These are phyloP conservation scores for Actenoides hombroni DNA, from an alignment of 2,113 vertebrate genomes.

Conservation along the genomic window DNA sequence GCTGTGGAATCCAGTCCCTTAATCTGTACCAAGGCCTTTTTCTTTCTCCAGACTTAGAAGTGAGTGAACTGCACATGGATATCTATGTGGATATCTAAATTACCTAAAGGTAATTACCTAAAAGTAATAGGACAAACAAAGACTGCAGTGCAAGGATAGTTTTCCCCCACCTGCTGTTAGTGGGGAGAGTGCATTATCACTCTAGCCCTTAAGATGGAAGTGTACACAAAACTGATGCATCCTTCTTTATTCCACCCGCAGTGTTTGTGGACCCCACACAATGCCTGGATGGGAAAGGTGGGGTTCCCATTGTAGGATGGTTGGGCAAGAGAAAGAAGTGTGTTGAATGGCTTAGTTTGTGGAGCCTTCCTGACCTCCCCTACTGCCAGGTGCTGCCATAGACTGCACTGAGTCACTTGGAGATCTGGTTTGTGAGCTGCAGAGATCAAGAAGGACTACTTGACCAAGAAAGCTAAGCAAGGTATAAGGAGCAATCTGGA, in stretches of 20 bases:
- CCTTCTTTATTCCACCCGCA: not conserved
- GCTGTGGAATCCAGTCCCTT: not conserved
- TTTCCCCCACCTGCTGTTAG: not conserved
- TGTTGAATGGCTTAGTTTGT: not conserved
- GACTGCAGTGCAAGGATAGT: not conserved
- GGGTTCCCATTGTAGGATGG: not conserved
- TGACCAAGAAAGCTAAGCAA: not conserved
- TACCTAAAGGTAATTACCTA: not conserved
- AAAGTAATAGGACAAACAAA: not conserved
- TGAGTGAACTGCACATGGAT: not conserved
- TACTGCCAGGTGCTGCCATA: not conserved
- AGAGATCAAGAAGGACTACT: not conserved
- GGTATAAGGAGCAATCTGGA: not conserved
- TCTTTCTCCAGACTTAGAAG: not conserved
- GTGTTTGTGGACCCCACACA: not conserved
- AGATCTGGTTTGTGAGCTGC: not conserved
- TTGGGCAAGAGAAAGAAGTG: not conserved
- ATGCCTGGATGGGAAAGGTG: not conserved
- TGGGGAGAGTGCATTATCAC: not conserved
- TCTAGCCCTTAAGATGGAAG: not conserved
- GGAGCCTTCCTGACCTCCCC: not conserved
- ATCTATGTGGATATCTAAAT: not conserved
- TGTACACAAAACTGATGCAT: not conserved
- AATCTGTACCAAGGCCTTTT: not conserved
- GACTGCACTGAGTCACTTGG: not conserved